Evolutionary conservation across 2,888 invertebrate species (phyloP).

Genomic region (Sepioteuthis lessoniana): DNA sequence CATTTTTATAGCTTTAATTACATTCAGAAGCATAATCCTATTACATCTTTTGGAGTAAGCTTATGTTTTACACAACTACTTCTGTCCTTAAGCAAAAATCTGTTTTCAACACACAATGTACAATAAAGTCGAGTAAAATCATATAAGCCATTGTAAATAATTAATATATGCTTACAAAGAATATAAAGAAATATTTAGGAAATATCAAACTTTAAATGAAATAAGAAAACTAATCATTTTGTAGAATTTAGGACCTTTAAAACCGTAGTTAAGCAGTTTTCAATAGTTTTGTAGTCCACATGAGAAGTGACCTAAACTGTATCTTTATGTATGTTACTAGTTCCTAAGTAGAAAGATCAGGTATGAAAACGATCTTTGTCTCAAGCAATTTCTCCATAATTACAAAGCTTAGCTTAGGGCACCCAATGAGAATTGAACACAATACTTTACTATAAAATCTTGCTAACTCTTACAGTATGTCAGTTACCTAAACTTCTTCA

Average conservation of each 20-base stretch:
- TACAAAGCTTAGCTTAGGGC: no score
- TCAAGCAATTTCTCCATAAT: no score
- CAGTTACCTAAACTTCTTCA: no score
- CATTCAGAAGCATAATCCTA: neutral
- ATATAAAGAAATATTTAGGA: neutral
- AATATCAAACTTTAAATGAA: neutral
- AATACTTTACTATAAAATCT: no score
- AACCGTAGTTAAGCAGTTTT: neutral
- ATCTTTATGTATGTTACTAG: no score
- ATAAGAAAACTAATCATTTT: neutral
- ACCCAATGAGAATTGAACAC: no score
- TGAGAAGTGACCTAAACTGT: no score
- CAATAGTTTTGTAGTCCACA: neutral
- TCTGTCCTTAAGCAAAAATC: neutral
- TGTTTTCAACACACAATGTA: neutral
- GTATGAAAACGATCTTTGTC: no score
- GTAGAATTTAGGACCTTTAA: neutral
- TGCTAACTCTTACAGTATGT: no score
- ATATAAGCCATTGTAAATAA: neutral
- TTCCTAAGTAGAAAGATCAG: no score
- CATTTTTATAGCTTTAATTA: neutral
- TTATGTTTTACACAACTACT: neutral
- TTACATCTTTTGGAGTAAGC: neutral
- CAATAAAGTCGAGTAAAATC: neutral
- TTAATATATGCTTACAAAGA: neutral